Evolutionary conservation across 2,797 vertebrate species (phyloP).

Genomic region (Siniperca obscura): DNA sequence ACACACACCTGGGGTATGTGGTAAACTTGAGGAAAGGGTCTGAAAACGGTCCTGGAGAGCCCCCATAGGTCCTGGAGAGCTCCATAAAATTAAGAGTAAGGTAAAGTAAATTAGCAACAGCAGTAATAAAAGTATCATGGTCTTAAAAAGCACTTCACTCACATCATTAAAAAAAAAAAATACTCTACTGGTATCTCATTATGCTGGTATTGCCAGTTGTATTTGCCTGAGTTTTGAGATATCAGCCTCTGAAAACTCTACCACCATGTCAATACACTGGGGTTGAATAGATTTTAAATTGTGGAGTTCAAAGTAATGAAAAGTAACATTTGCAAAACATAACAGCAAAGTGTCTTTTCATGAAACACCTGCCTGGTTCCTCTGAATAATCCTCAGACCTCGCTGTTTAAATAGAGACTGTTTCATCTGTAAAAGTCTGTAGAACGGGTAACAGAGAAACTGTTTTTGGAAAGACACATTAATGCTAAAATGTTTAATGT

Average conservation of each 20-base stretch:
- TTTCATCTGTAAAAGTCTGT: background rate
- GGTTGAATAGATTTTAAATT: background rate
- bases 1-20: no score
- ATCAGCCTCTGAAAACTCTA: background rate
- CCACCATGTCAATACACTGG: background rate
- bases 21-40: background rate
- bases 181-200: background rate
- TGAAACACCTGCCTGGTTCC: background rate
- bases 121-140: background rate
- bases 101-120: no score
- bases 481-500: background rate
- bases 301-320: background rate
- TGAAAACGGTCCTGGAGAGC: background rate
- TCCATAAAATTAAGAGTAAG: background rate
- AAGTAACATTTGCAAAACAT: constrained; percentile 7
- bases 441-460: background rate
- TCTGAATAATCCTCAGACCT: background rate
- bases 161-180: background rate
- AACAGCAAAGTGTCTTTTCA: constrained; percentile 1
- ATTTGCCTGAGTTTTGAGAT: background rate
- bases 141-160: background rate
- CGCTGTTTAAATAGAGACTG: background rate
- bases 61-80: background rate
- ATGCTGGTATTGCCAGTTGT: background rate
- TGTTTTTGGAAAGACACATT: background rate